Evolutionary conservation across 2,888 invertebrate species (phyloP).

Genomic region (Sphaerophoria rueppellii): DNA sequence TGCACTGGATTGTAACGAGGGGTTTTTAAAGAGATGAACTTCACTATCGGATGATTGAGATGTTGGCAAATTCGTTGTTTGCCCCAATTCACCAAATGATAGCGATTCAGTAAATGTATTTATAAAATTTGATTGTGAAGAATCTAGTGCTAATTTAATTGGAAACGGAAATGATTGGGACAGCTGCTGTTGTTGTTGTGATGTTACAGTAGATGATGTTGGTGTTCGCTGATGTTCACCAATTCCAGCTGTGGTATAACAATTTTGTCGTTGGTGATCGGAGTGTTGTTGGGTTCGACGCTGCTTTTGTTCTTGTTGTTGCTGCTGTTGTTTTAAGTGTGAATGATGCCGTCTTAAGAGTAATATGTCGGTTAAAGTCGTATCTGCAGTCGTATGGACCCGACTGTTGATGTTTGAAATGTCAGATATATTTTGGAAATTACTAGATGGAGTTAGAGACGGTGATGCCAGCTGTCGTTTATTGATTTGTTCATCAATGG

Average conservation of each 20-base stretch:
- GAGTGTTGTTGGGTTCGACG: constrained; percentile 52
- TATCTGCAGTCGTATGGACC: constrained; percentile 45
- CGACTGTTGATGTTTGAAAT: constrained; percentile 42
- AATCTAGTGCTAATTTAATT: constrained; percentile 48
- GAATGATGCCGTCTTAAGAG: constrained; percentile 75
- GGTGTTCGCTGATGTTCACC: constrained; percentile 58
- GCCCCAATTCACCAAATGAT: constrained; percentile 32
- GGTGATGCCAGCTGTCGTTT: constrained; percentile 40
- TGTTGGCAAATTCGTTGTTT: neutral
- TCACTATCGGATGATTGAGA: constrained; percentile 12
- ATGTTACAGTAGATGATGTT: constrained; percentile 64
- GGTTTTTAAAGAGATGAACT: constrained; percentile 47
- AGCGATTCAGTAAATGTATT: constrained; percentile 58
- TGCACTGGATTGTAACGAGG: neutral
- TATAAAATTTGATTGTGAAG: constrained; percentile 46
- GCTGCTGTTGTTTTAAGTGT: constrained; percentile 73
- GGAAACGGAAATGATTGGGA: constrained; percentile 44
- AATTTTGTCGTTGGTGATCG: constrained; percentile 62
- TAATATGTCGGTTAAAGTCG: constrained; percentile 68
- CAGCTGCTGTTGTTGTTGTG: constrained; percentile 63
- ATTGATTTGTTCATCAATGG: constrained; percentile 39
- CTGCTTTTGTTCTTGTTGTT: constrained; percentile 49
- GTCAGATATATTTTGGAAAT: constrained; percentile 48
- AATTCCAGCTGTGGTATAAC: too few species aligned
- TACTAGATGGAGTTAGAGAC: constrained; percentile 43